Evolutionary conservation across 2,888 invertebrate species (phyloP).

Genomic region (Lasioglossum zephyrum): DNA sequence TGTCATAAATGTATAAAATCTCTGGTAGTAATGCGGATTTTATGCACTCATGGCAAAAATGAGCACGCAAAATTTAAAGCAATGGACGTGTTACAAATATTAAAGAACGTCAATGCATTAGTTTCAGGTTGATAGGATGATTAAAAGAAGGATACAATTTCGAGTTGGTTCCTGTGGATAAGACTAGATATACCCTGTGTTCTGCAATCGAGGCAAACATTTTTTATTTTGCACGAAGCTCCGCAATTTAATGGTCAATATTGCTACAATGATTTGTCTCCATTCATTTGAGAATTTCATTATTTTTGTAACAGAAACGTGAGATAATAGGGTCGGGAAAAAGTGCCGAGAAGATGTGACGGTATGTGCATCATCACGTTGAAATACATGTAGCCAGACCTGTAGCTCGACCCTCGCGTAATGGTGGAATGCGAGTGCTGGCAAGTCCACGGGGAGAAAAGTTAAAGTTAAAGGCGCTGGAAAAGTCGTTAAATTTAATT

Average conservation of each 20-base stretch:
- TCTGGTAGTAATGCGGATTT: no score
- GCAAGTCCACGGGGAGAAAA: slow-evolving; percentile 52
- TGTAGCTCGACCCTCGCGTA: slow-evolving; percentile 34
- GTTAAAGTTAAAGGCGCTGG: slow-evolving; percentile 68
- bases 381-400: slow-evolving; percentile 39
- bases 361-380: slow-evolving; percentile 32
- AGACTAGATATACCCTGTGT: no score
- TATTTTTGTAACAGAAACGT: background rate
- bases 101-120: no score
- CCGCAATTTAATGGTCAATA: background rate
- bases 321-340: slow-evolving; percentile 26
- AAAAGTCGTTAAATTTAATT: slow-evolving; percentile 77
- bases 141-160: no score
- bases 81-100: no score
- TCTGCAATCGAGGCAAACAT: no score
- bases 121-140: no score
- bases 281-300: background rate
- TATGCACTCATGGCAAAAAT: no score
- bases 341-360: slow-evolving; percentile 35
- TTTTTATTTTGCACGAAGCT: no score
- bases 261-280: background rate
- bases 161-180: no score
- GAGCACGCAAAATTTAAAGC: no score
- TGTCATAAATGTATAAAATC: no score
- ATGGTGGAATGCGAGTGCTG: slow-evolving; percentile 39